Conservation (phyloP, 2,113 vertebrate species). For the Pogona vitticeps region DNA sequence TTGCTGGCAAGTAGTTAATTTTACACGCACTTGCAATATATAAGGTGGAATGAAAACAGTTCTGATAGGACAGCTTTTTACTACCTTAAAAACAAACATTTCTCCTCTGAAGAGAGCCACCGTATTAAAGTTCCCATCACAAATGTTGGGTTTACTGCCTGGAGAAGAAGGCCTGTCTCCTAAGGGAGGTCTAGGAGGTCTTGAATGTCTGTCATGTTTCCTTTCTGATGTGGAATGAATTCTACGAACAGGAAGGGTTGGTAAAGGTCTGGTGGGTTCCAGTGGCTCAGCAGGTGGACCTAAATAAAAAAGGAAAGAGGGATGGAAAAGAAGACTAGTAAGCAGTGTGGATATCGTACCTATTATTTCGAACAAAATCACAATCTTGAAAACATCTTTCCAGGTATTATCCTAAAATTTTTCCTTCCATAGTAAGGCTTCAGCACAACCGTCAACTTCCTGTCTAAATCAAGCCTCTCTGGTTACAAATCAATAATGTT, state of each 20-base stretch:
- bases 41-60: constrained; percentile 15
- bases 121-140: constrained; percentile 97
- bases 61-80: background rate
- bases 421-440: background rate
- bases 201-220: constrained; percentile 88
- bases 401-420: background rate
- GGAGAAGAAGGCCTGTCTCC: constrained; percentile 89
- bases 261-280: constrained; percentile 93
- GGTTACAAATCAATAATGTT: background rate
- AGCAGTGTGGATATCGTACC: background rate
- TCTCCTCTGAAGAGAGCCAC: constrained; percentile 96
- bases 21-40: background rate
- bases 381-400: background rate
- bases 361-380: background rate
- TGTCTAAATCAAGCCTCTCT: background rate
- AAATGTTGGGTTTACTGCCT: constrained; percentile 93
- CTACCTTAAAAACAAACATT: constrained; percentile 99
- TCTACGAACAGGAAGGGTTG: constrained; percentile 90
- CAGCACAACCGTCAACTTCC: background rate
- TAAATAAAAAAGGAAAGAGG: constrained; percentile 65
- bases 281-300: constrained; percentile 92
- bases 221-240: constrained; percentile 89
- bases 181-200: constrained; percentile 83
- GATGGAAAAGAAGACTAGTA: background rate
- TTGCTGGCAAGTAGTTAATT: background rate